Evolutionary conservation across 1,140 invertebrate genomes (phyloP), one percentile per base, ranked within the genome.

Genomic region (Drosophila tropicalis): DNA sequence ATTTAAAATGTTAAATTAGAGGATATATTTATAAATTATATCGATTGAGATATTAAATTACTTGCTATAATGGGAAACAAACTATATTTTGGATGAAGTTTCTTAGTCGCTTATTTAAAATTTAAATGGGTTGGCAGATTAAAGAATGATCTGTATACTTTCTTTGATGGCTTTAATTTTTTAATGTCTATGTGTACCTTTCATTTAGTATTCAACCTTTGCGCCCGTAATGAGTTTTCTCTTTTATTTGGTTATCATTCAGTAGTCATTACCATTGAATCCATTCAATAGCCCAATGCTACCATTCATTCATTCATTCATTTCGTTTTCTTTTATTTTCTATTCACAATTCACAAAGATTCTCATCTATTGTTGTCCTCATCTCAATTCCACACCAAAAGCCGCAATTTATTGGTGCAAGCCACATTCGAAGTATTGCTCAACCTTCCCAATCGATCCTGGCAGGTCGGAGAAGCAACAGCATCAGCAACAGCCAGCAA

Each of bases 331-430:
- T 19, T 5, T 17, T 19, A 2, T 19, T 17, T 6, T 19, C 44
- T 17, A 19, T 17, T 25, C 22, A 9, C 41, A 44, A 47, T 47
- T 4, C 44, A 51, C 44, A 51, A 51, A 51, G 44, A 51, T 51
- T 51, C 44, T 1, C 44, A 51, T 51, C 44, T 22, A 51, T 51
- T 51, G 44, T 51, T 51, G 44, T 3, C 44, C 44, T 51, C 44
- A 51, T 51, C 44, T 51, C 44, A 51, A 51, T 51, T 51, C 44
- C 44, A 51, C 6, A 51, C 44, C 17, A 51, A 51, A 51, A 51
- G 44, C 44, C 44, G 44, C 44, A 51, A 51, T 51, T 51, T 51
- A 51, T 51, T 51, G 44, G 44, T 51, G 44, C 17, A 19, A 51
- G 44, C 44, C 44, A 51, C 44, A 51, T 22, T 51, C 44, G 17